Evolutionary conservation across 2,113 vertebrate species (phyloP).

Genomic region (Eudyptes chrysolophus): DNA sequence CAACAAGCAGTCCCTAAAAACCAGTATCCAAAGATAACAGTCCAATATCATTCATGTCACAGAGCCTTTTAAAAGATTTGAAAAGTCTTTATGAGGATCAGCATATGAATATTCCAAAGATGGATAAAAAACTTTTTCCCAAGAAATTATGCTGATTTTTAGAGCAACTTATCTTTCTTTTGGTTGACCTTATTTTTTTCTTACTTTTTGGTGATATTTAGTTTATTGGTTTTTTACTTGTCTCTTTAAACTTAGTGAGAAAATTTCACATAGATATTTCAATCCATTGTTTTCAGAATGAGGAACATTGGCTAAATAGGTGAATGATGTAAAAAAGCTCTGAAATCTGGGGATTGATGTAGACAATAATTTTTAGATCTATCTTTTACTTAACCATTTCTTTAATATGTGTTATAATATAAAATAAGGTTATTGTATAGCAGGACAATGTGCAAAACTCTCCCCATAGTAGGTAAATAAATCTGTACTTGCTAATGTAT

Average conservation of each 20-base stretch:
- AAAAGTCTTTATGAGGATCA: neutral
- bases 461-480: neutral
- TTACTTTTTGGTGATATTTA: neutral
- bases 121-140: neutral
- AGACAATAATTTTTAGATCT: neutral
- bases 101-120: neutral
- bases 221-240: neutral
- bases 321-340: neutral
- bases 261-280: neutral
- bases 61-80: neutral
- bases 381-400: neutral
- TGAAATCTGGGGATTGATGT: neutral
- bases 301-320: neutral
- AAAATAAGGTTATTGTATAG: neutral
- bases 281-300: neutral
- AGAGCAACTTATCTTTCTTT: neutral
- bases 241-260: neutral
- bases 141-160: neutral
- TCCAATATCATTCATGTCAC: neutral
- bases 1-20: neutral
- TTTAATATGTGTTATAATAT: neutral
- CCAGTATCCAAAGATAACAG: neutral
- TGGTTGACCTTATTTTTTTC: neutral
- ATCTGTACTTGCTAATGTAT: neutral
- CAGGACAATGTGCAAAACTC: neutral